These are phyloP conservation scores for Littorina saxatilis DNA, from an alignment of 1,140 invertebrate genomes.

Conservation along the genomic window DNA sequence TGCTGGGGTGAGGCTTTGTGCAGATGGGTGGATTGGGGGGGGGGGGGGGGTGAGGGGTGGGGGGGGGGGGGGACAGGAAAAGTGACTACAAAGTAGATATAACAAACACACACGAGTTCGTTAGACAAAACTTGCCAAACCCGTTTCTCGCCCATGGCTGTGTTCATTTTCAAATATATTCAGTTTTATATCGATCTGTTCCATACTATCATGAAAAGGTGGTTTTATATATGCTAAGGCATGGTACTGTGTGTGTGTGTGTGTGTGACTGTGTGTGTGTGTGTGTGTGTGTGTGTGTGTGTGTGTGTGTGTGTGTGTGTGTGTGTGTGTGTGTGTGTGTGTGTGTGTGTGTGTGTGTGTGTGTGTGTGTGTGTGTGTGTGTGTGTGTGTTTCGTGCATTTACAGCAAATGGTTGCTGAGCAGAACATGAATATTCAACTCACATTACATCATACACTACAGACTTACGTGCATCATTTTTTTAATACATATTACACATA, in stretches of 20 bases:
- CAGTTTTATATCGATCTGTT: background rate
- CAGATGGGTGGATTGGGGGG: too few relatives aligned
- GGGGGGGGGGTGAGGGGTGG: too few relatives aligned
- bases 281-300: slow-evolving; percentile 10
- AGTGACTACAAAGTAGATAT: too few relatives aligned
- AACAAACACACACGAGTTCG: too few relatives aligned
- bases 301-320: background rate
- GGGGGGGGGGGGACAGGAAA: too few relatives aligned
- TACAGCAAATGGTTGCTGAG: too few relatives aligned
- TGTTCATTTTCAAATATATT: background rate
- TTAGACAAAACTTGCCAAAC: background rate
- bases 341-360: slow-evolving; percentile 16
- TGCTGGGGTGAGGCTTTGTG: too few relatives aligned
- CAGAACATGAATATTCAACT: background rate
- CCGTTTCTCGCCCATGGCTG: background rate
- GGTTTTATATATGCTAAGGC: too few relatives aligned
- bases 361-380: slow-evolving; percentile 15
- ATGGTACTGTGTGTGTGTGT: background rate
- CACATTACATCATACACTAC: background rate
- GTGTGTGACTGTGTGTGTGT: background rate
- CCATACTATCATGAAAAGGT: too few relatives aligned
- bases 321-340: background rate
- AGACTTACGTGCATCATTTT: background rate
- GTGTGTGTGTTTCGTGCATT: background rate
- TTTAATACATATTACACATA: background rate